phyloP scores from a whole-genome alignment of 2,888 invertebrate genomes.

The Folsomia candida region DNA sequence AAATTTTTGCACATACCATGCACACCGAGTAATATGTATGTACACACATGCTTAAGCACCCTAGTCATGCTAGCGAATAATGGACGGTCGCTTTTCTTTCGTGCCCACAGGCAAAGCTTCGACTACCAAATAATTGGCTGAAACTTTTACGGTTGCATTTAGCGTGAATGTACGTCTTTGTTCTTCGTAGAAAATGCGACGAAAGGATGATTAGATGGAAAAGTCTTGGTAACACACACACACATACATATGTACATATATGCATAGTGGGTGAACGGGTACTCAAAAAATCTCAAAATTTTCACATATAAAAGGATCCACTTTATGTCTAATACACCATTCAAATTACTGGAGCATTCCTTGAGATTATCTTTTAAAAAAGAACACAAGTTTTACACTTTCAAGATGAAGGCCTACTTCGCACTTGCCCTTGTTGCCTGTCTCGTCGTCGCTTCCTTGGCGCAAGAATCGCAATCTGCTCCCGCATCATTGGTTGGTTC shows the following conservation, averaged over 20 bases:
- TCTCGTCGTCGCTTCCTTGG: slow-evolving; percentile 13
- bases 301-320: not conserved
- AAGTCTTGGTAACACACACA: too few species aligned
- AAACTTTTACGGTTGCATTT: not conserved
- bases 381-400: too few species aligned
- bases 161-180: too few species aligned
- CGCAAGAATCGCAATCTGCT: slow-evolving; percentile 11
- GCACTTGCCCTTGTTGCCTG: slow-evolving; percentile 12
- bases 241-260: too few species aligned
- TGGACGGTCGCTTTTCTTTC: not conserved
- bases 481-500: slow-evolving; percentile 2
- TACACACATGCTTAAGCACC: too few species aligned
- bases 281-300: slow-evolving; percentile 1
- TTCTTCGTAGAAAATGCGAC: too few species aligned
- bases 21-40: too few species aligned
- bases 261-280: too few species aligned
- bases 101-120: not conserved
- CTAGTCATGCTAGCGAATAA: too few species aligned
- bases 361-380: too few species aligned
- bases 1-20: too few species aligned
- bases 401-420: slow-evolving; percentile 5
- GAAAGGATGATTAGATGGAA: too few species aligned
- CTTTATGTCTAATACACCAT: not conserved
- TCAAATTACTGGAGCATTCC: not conserved
- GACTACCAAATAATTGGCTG: not conserved